Conservation (phyloP, 2,113 vertebrate species). For the Paracanthobrama guichenoti region DNA sequence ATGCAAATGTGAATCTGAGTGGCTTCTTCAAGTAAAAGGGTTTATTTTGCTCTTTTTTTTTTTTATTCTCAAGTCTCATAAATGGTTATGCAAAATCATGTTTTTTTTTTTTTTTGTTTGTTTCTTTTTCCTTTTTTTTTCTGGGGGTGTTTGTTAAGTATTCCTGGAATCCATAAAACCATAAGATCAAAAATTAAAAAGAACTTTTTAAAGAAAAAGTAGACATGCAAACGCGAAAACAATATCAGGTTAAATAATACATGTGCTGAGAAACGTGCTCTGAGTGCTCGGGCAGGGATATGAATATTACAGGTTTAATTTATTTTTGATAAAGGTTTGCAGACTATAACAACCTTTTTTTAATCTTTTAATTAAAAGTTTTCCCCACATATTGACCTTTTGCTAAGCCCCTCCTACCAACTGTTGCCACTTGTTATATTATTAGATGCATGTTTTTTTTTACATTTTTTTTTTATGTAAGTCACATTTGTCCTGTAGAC, state of each 20-base stretch:
- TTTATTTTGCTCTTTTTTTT: background rate
- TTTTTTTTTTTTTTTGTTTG: too few species aligned
- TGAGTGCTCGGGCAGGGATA: background rate
- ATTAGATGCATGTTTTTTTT: too few species aligned
- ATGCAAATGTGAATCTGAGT: conserved; percentile 26
- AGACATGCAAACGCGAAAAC: background rate
- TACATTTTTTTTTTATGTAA: background rate
- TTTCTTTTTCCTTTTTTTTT: too few species aligned
- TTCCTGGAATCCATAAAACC: background rate
- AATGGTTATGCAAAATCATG: background rate
- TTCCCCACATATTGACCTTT: background rate
- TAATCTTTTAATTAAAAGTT: too few species aligned
- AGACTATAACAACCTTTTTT: background rate
- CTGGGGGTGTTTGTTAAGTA: background rate
- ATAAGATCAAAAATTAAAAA: background rate
- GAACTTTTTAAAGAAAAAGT: background rate
- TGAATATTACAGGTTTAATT: background rate
- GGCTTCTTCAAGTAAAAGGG: background rate
- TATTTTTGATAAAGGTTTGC: background rate
- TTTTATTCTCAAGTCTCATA: background rate
- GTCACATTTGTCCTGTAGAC: background rate
- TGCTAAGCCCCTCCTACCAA: background rate
- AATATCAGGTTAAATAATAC: background rate
- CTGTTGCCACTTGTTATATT: too few species aligned
- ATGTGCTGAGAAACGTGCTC: background rate